phyloP scores from a whole-genome alignment of 2,797 vertebrate species.

The Sphenodon punctatus region DNA sequence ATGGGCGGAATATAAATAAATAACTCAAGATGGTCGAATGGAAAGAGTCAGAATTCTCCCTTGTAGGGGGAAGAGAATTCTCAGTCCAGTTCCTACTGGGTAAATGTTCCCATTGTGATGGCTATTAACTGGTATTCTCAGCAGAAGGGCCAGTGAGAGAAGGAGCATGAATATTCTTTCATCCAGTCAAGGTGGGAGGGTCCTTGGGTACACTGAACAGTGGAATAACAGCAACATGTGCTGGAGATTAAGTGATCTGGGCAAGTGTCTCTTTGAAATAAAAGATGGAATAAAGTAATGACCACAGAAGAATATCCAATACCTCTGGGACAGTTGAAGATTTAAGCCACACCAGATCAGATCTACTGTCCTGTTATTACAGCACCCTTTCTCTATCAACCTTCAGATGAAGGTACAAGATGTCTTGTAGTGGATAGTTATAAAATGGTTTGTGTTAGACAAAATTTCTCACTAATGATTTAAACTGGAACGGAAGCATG shows the following conservation, averaged over 20 bases:
- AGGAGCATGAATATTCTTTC: constrained; percentile 27
- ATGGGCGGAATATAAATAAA: too few species aligned
- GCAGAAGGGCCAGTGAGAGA: constrained; percentile 60
- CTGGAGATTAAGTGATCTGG: constrained; percentile 43
- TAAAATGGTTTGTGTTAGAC: not conserved
- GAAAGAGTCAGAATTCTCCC: not conserved
- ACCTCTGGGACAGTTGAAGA: not conserved
- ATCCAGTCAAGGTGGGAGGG: constrained; percentile 14
- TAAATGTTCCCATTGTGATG: constrained; percentile 43
- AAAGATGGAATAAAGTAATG: constrained; percentile 45
- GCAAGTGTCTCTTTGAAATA: constrained; percentile 18
- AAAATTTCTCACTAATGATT: not conserved
- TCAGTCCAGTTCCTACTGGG: not conserved
- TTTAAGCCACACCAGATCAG: not conserved
- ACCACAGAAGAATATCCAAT: not conserved
- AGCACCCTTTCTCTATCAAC: not conserved
- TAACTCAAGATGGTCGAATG: not conserved
- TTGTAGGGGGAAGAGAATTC: not conserved
- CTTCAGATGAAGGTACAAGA: not conserved
- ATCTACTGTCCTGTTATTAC: not conserved
- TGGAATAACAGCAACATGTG: constrained; percentile 44
- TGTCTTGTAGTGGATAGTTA: not conserved
- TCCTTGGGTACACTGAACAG: too few species aligned
- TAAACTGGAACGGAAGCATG: not conserved
- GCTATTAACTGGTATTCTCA: constrained; percentile 54